Evolutionary conservation across 92 coral and sea anemone species (phyloP), one percentile per base, ranked within the genome.

Genomic region (Epizoanthus stellaris): DNA sequence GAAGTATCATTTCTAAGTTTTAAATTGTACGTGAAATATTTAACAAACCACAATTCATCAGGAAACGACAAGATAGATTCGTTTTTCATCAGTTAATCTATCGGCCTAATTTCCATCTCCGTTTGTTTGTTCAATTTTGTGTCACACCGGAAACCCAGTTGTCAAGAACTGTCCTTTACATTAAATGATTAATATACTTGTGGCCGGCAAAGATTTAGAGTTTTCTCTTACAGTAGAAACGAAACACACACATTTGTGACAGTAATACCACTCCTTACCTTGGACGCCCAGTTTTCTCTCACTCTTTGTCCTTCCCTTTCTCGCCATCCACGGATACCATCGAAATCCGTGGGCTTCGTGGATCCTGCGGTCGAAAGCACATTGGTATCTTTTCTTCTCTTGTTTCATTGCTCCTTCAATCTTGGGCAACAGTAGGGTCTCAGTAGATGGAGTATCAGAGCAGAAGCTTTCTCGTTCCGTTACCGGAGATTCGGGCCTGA

Each of bases 291-390:
- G 56, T 36, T 30, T 39, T 30, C 42, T 38, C 39, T 60, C 65
- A 38, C 45, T 39, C 47, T 76, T 76, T 0, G 9, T 25, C 17
- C 57, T 34, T 8, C 82, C 56, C 4, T 67, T 34, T 36, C 57
- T 59, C 65, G 40, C 69, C 82, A 76, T 76, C 82, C 82, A 76
- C 47, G 82, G 82, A 30, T 76, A 76, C 82, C 82, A 76, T 17
- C 82, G 69, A 20, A 76, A 58, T 6, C 68, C 66, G 0, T 58
- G 57, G 0, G 20, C 53, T 15, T 76, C 82, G 10, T 59, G 67
- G 53, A 17, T 76, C 42, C 54, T 76, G 67, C 68, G 34, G 16
- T 59, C 54, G 20, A 34, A 58, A 39, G 36, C 56, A n/a, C 69
- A 76, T n/a, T 76, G 25, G 21, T 49, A 39, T 15, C 23, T 57